Percentiles rank a stretch among this genome's conserved stretches.
phyloP scores from a whole-genome alignment of 2,113 vertebrate genomes.

The Clarias macrocephalus region DNA sequence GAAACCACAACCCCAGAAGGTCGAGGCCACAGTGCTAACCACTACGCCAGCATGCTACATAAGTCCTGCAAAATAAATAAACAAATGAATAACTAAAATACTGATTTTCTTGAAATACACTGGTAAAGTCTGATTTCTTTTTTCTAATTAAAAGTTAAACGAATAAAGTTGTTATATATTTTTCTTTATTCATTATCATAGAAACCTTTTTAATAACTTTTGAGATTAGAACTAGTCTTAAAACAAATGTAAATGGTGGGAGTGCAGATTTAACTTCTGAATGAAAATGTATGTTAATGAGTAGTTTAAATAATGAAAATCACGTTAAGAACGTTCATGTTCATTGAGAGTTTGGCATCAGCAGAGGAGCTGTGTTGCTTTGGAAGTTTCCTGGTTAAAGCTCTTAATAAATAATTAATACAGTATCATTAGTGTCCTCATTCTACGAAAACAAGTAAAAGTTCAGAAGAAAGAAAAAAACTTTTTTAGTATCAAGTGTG shows the following conservation, averaged over 20 bases:
- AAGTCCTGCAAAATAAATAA: too few species aligned
- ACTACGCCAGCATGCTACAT: too few species aligned
- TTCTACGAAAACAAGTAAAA: not conserved
- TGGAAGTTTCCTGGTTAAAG: not conserved
- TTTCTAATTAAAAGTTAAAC: not conserved
- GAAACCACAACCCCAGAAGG: too few species aligned
- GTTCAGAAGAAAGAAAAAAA: not conserved
- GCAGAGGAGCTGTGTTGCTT: not conserved
- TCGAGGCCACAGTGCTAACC: too few species aligned
- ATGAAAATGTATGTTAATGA: not conserved
- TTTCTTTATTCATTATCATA: not conserved
- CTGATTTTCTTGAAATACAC: not conserved
- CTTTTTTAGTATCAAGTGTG: not conserved
- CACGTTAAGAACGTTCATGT: not conserved
- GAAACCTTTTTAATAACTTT: not conserved
- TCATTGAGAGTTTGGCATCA: not conserved
- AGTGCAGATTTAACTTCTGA: not conserved
- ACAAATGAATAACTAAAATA: not conserved
- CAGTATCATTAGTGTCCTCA: not conserved
- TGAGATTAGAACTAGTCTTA: not conserved
- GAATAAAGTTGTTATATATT: not conserved
- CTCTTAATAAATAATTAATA: not conserved
- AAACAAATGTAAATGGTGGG: not conserved
- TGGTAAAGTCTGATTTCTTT: not conserved
- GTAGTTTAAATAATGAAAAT: not conserved